phyloP scores from a whole-genome alignment of 1,140 invertebrate genomes.

The Zophobas morio region DNA sequence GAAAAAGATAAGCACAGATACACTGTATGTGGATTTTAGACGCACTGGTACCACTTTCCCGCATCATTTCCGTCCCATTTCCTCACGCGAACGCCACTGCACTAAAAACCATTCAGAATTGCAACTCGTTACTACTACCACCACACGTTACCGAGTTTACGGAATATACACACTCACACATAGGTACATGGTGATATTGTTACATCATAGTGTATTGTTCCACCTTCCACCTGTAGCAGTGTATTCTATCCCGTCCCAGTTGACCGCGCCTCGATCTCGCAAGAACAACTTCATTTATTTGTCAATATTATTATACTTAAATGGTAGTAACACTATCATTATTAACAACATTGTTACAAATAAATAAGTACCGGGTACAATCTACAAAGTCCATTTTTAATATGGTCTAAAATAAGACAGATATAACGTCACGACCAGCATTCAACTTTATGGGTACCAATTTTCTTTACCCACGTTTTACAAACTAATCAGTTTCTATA shows the following conservation, averaged over 20 bases:
- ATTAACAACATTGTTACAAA: too few relatives aligned
- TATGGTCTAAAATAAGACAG: too few relatives aligned
- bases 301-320: too few relatives aligned
- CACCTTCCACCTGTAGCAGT: constrained; percentile 20
- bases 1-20: background rate
- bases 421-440: too few relatives aligned
- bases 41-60: background rate
- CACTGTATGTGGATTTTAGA: background rate
- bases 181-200: background rate
- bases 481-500: too few relatives aligned
- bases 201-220: constrained; percentile 46
- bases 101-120: constrained; percentile 33
- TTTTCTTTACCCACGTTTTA: too few relatives aligned
- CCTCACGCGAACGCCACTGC: constrained; percentile 10
- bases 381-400: too few relatives aligned
- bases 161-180: constrained; percentile 36
- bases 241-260: constrained; percentile 35
- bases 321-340: too few relatives aligned
- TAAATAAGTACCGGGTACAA: too few relatives aligned
- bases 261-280: constrained; percentile 19
- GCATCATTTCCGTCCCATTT: constrained; percentile 18
- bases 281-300: background rate
- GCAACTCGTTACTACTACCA: constrained; percentile 22
- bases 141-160: constrained; percentile 26
- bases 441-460: too few relatives aligned